Evolutionary conservation across 2,888 invertebrate species (phyloP), one percentile per base, ranked within the genome.

Genomic region (Hanleya hanleyi): DNA sequence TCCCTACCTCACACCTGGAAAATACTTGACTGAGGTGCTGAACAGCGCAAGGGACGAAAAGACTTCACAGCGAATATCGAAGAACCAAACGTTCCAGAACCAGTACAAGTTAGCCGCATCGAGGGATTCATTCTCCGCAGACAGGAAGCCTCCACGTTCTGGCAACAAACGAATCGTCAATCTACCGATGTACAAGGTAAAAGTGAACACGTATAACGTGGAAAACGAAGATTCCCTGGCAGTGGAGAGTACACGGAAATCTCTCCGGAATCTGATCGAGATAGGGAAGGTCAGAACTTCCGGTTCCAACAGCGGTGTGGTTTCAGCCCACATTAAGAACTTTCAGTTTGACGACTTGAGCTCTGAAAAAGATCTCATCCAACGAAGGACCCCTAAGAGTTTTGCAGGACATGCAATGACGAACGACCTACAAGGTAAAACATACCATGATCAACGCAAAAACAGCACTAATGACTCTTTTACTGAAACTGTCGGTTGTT

Each of bases 131-230:
- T 15, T 57, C 2, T 29, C 57, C 2, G 4, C 15, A 57, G 26
- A 15, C 4, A 15, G 4, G 26, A 4, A 22, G 1, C 22, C 22
- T 29, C 29, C 57, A 22, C 22, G 9, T 15, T 47, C 47, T n/a
- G 22, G 22, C 22, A 32, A 22, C 15, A 77, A 73, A 64, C 75
- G 75, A 38, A 70, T 80, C 18, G 74, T 80, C 32, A 77, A 77
- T 65, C 69, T 80, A 35, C 80, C 80, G 0, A 70, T 77, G 32
- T 80, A 77, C 73, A 71, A 69, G 47, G 75, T 80, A 36, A 75
- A 80, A 67, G 50, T 80, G 47, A 75, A 71, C 57, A 77, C 76
- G 22, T 75, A 75, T 36, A 47, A 36, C 5, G 73, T 67, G n/a
- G 80, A 80, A 41, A 47, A 67, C 5, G 77, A 76, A 50, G 74